Conservation (phyloP, 2,888 invertebrate genomes). For the Vandiemenella viatica region DNA sequence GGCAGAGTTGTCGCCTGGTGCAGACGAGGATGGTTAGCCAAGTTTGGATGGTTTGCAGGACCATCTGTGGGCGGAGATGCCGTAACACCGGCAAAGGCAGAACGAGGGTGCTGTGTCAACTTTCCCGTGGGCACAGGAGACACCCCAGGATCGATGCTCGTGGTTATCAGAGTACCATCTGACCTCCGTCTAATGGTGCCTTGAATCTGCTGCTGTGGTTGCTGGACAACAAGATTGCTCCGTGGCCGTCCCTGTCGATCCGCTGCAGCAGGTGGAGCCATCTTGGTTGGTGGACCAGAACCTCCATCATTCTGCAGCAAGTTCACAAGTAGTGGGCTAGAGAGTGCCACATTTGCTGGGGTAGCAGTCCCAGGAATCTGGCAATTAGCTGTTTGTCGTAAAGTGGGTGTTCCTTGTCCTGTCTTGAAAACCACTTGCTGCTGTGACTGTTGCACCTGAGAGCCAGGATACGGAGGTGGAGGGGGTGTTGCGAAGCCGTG, state of each 20-base stretch:
- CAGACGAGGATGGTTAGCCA: constrained; percentile 7
- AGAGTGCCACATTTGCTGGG: constrained; percentile 47
- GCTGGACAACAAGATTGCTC: no score
- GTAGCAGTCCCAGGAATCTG: background rate
- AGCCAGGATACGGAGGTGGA: constrained; percentile 31
- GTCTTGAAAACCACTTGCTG: no score
- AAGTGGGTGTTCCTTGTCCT: constrained; percentile 23
- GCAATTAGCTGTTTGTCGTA: constrained; percentile 23
- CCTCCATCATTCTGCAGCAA: constrained; percentile 70
- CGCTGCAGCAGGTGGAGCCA: constrained; percentile 13
- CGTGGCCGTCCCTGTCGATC: constrained; percentile 6
- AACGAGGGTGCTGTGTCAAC: constrained; percentile 1
- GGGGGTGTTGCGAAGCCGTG: constrained; percentile 12
- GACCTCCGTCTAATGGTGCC: constrained; percentile 21
- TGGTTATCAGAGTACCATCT: constrained; percentile 4
- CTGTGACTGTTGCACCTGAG: constrained; percentile 9
- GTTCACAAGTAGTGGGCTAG: constrained; percentile 81
- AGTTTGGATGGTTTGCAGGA: background rate
- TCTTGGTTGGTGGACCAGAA: constrained; percentile 13
- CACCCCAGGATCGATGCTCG: background rate
- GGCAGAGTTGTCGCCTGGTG: constrained; percentile 11
- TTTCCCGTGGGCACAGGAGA: constrained; percentile 5
- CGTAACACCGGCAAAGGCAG: constrained; percentile 5
- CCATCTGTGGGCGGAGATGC: background rate
- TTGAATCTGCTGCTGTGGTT: constrained; percentile 28